phyloP scores from a whole-genome alignment of 2,888 invertebrate species.

The Cataglyphis altisquamis region DNA sequence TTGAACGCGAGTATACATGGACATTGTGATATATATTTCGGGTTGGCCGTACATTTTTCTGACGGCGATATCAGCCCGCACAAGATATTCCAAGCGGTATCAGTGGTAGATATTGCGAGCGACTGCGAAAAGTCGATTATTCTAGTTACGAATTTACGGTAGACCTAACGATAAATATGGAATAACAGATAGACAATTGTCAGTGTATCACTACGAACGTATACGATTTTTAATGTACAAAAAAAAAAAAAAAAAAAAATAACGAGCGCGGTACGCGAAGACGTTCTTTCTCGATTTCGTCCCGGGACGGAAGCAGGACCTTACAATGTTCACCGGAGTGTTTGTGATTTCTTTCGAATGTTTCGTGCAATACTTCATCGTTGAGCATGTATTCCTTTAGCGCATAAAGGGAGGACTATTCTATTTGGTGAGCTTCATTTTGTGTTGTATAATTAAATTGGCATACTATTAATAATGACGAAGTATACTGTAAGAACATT shows the following conservation, averaged over 20 bases:
- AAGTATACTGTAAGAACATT: background rate
- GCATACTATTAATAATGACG: constrained; percentile 6
- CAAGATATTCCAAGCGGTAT: constrained; percentile 75
- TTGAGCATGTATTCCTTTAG: constrained; percentile 42
- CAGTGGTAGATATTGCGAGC: constrained; percentile 63
- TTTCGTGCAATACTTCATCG: constrained; percentile 51
- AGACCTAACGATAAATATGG: constrained; percentile 78
- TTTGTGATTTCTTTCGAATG: constrained; percentile 45
- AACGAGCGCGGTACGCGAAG: constrained; percentile 66
- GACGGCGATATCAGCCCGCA: constrained; percentile 68
- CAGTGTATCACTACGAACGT: constrained; percentile 85
- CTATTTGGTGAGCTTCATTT: constrained; percentile 21
- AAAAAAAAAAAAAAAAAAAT: constrained; percentile 69
- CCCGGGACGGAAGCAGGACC: constrained; percentile 42
- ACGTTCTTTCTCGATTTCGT: constrained; percentile 47
- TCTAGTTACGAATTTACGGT: constrained; percentile 86
- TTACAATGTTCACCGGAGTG: constrained; percentile 46
- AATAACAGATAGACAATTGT: constrained; percentile 82
- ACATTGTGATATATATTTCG: constrained; percentile 85
- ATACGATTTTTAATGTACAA: constrained; percentile 87
- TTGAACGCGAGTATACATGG: constrained; percentile 81
- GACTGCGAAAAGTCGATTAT: constrained; percentile 77
- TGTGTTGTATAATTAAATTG: constrained; percentile 29
- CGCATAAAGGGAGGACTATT: constrained; percentile 8
- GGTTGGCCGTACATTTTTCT: constrained; percentile 72